phyloP scores from a whole-genome alignment of 2,113 vertebrate genomes.

The Oncorhynchus mykiss region DNA sequence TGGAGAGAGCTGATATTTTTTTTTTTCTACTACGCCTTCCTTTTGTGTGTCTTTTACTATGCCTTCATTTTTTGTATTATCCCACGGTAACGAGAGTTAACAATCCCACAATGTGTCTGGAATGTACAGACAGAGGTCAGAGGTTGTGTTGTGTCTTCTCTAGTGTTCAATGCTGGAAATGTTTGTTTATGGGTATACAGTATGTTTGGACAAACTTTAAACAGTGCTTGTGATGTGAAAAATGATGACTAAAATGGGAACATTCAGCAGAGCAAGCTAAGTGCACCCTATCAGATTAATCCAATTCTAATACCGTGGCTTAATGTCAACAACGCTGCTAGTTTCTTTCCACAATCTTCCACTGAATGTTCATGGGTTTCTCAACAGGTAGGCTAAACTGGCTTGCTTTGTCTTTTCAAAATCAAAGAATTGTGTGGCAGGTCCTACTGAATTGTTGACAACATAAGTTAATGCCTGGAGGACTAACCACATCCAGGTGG shows the following conservation, averaged over 20 bases:
- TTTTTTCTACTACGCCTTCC: not conserved
- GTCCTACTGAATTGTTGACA: not conserved
- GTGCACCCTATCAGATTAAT: no score
- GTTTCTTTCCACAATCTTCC: not conserved
- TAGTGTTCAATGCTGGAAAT: not conserved
- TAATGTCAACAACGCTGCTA: not conserved
- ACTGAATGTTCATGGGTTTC: not conserved
- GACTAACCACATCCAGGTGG: constrained; percentile 27
- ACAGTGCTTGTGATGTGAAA: no score
- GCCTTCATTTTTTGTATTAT: not conserved
- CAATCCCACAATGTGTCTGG: not conserved
- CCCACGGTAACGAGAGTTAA: not conserved
- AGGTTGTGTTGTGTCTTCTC: not conserved
- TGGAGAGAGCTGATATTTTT: not conserved
- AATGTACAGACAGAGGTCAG: not conserved
- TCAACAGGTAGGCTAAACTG: not conserved
- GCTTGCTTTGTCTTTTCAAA: not conserved
- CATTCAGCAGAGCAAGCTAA: no score
- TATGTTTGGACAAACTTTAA: not conserved
- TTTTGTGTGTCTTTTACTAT: not conserved
- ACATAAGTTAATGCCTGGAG: not conserved
- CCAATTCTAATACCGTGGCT: no score
- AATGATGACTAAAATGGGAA: not conserved
- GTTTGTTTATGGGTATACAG: not conserved
- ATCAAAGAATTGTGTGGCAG: not conserved